These are phyloP conservation scores for Squalus acanthias DNA, from an alignment of 2,797 vertebrate genomes.

Conservation along the genomic window DNA sequence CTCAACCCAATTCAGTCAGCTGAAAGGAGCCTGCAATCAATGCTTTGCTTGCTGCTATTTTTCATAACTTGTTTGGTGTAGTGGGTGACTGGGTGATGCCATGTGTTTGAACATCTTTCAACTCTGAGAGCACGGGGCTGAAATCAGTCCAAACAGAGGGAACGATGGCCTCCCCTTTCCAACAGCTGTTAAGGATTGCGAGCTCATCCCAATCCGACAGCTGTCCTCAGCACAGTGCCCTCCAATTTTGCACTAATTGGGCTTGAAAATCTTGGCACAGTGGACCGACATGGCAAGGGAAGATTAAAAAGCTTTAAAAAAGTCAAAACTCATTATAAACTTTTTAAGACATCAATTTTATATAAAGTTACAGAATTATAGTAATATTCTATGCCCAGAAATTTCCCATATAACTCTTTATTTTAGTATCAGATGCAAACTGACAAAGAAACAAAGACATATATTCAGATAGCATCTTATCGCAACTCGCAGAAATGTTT, in stretches of 20 bases:
- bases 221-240: background rate
- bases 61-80: background rate
- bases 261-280: background rate
- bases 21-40: background rate
- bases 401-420: background rate
- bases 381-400: background rate
- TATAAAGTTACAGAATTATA: too few relatives aligned
- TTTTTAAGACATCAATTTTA: background rate
- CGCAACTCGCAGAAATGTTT: background rate
- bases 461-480: background rate
- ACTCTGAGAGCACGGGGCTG: background rate
- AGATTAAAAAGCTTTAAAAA: background rate
- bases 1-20: background rate
- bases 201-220: background rate
- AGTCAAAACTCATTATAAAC: background rate
- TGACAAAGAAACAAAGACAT: background rate
- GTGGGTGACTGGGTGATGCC: background rate
- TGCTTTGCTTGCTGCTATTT: background rate
- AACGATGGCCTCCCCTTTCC: background rate
- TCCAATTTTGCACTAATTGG: background rate
- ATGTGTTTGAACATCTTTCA: background rate
- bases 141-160: background rate
- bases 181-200: background rate
- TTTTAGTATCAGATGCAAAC: background rate
- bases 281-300: background rate